These are phyloP conservation scores for Rhabdomys dilectus DNA, from an alignment of 2,113 vertebrate species.

Conservation along the genomic window DNA sequence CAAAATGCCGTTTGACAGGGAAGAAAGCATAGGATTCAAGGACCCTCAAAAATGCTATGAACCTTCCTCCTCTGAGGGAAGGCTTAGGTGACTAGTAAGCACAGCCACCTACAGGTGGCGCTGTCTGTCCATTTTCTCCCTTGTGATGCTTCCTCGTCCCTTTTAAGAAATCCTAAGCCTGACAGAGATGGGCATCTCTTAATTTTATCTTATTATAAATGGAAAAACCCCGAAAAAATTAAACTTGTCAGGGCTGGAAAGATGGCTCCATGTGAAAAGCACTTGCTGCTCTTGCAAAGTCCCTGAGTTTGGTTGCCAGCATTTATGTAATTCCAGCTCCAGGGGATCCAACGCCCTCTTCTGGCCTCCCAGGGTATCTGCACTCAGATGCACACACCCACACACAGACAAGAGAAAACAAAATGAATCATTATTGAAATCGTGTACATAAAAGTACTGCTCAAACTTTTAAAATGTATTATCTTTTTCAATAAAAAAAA, in stretches of 20 bases:
- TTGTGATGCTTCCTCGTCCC: slow-evolving; percentile 19
- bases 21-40: background rate
- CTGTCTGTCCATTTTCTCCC: slow-evolving; percentile 24
- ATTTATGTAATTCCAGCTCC: background rate
- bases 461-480: background rate
- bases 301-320: background rate
- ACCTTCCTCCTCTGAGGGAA: background rate
- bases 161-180: slow-evolving; percentile 29
- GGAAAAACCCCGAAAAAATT: background rate
- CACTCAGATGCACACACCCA: background rate
- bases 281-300: background rate
- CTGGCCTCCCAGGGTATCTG: background rate
- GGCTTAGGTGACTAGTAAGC: background rate
- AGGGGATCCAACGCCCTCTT: background rate
- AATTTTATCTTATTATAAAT: background rate
- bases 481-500: background rate
- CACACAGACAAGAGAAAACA: background rate
- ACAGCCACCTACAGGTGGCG: background rate
- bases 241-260: background rate
- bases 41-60: slow-evolving; percentile 6
- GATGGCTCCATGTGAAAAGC: background rate
- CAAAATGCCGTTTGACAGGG: slow-evolving; percentile 8
- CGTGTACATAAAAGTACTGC: background rate
- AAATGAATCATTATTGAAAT: background rate
- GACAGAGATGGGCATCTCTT: background rate